phyloP scores from a whole-genome alignment of 1,140 invertebrate species.

The Dendroctonus ponderosae region DNA sequence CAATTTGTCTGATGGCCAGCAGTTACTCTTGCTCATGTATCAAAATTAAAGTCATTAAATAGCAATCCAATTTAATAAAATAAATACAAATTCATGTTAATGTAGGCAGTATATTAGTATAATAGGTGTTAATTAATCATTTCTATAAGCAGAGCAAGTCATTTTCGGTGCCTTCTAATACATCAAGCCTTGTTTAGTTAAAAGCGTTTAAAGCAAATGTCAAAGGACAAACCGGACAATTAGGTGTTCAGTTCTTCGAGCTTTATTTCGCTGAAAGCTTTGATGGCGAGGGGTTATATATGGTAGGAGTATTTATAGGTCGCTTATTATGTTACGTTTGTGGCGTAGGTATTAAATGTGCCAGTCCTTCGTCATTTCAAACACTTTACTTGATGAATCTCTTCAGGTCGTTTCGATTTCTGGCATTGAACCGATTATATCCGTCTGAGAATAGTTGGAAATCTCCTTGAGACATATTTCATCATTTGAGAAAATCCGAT shows the following conservation, averaged over 20 bases:
- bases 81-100: background rate
- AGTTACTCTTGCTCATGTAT: no score
- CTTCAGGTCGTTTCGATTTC: no score
- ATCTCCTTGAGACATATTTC: no score
- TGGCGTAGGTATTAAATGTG: no score
- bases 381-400: no score
- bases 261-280: background rate
- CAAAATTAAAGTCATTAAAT: no score
- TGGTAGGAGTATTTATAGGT: background rate
- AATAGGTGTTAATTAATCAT: constrained; percentile 1
- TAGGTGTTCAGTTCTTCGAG: background rate
- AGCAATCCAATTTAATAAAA: background rate
- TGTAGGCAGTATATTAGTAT: background rate
- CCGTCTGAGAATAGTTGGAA: no score
- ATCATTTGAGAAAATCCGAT: no score
- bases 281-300: constrained; percentile 1
- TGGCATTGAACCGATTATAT: no score
- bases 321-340: background rate
- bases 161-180: background rate
- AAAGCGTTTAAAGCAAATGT: constrained; percentile 9
- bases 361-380: no score
- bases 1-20: no score
- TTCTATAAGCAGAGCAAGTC: background rate
- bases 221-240: constrained; percentile 7
- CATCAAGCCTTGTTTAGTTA: constrained; percentile 4